Evolutionary conservation across 2,888 invertebrate genomes (phyloP).

Genomic region (Bombylius discolor): DNA sequence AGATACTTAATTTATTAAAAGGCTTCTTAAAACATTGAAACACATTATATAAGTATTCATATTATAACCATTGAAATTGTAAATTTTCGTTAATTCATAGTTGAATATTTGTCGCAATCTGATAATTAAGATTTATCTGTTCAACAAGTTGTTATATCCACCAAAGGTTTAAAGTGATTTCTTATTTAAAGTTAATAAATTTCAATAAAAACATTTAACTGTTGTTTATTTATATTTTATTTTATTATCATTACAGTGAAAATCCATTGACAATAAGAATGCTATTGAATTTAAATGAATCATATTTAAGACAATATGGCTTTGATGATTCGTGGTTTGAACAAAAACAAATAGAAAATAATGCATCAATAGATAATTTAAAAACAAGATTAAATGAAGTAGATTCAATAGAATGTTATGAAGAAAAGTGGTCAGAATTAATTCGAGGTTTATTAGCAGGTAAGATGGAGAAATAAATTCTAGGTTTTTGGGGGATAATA

Average conservation of each 20-base stretch:
- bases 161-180: no score
- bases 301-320: constrained; percentile 76
- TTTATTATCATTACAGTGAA: background rate
- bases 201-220: no score
- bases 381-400: constrained; percentile 51
- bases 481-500: no score
- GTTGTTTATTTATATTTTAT: constrained; percentile 6
- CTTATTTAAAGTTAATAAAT: no score
- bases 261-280: constrained; percentile 75
- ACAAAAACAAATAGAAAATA: constrained; percentile 82
- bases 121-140: no score
- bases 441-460: constrained; percentile 55
- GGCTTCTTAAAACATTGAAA: no score
- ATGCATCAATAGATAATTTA: constrained; percentile 59
- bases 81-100: no score
- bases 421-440: constrained; percentile 49
- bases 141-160: no score
- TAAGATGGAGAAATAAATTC: constrained; percentile 16
- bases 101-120: no score
- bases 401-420: constrained; percentile 50
- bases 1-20: no score
- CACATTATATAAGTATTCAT: no score
- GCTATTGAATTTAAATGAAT: constrained; percentile 83
- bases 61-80: no score
- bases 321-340: constrained; percentile 79